Evolutionary conservation across 2,888 invertebrate species (phyloP).

Genomic region (Yponomeuta malinellus): DNA sequence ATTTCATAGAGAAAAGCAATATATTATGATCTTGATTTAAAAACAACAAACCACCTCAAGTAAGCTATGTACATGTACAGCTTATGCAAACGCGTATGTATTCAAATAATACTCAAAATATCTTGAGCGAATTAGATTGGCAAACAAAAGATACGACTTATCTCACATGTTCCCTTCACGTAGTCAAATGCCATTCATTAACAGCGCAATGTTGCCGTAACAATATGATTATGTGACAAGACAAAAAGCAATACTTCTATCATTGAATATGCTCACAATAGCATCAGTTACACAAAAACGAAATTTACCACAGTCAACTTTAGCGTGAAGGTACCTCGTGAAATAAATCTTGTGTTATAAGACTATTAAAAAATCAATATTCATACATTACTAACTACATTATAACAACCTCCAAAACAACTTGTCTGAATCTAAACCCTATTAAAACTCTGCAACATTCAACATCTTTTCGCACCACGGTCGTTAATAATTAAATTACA

Average conservation of each 20-base stretch:
- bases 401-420: slow-evolving; percentile 66
- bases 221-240: too few species aligned
- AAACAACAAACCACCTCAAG: slow-evolving; percentile 64
- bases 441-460: slow-evolving; percentile 72
- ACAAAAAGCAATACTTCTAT: too few species aligned
- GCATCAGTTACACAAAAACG: not conserved
- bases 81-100: slow-evolving; percentile 43
- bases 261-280: too few species aligned
- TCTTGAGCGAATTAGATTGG: not conserved
- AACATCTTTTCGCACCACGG: slow-evolving; percentile 73
- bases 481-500: slow-evolving; percentile 37
- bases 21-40: slow-evolving; percentile 55
- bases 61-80: slow-evolving; percentile 62
- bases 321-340: slow-evolving; percentile 6
- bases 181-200: not conserved
- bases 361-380: slow-evolving; percentile 42
- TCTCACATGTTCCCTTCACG: slow-evolving; percentile 18
- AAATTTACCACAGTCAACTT: not conserved
- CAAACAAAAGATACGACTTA: slow-evolving; percentile 20
- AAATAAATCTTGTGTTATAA: slow-evolving; percentile 17
- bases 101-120: slow-evolving; percentile 27
- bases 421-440: slow-evolving; percentile 55
- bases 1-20: slow-evolving; percentile 43
- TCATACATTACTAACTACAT: slow-evolving; percentile 39
- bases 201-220: too few species aligned